Evolutionary conservation across 2,888 invertebrate species (phyloP).

Genomic region (Andrena minutula): DNA sequence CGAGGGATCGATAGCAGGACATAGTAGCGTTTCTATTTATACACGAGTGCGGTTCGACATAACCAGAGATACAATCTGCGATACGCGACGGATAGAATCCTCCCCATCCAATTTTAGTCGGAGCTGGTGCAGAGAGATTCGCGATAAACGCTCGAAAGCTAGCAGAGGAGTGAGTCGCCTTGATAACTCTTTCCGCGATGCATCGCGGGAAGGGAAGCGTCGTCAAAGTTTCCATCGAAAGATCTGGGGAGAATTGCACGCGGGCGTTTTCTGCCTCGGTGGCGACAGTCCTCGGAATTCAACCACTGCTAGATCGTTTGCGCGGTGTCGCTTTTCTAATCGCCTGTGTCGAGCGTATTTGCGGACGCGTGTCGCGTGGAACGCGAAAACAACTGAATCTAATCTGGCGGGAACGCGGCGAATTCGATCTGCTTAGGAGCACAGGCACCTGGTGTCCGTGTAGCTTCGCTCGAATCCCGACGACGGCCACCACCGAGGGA

Average conservation of each 20-base stretch:
- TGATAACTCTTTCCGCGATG: neutral
- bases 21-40: constrained; percentile 72
- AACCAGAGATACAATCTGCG: constrained; percentile 66
- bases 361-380: neutral
- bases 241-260: neutral
- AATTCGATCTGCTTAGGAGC: constrained; percentile 28
- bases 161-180: neutral
- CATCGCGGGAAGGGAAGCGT: neutral
- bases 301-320: neutral
- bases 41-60: constrained; percentile 62
- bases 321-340: neutral
- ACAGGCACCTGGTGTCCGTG: neutral
- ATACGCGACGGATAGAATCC: constrained; percentile 65
- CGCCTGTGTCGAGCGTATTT: neutral
- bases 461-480: constrained; percentile 20
- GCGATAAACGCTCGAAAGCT: constrained; percentile 27
- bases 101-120: constrained; percentile 52
- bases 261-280: no score
- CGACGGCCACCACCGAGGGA: neutral
- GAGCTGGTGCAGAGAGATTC: constrained; percentile 19
- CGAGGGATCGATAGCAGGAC: constrained; percentile 73
- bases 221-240: neutral
- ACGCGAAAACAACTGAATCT: constrained; percentile 24
- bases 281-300: no score
- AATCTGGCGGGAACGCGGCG: constrained; percentile 19